A percentile compares a stretch with the other conserved stretches of the same genome.
phyloP scores from a whole-genome alignment of 2,888 invertebrate species.

The Drosophila meridiana region DNA sequence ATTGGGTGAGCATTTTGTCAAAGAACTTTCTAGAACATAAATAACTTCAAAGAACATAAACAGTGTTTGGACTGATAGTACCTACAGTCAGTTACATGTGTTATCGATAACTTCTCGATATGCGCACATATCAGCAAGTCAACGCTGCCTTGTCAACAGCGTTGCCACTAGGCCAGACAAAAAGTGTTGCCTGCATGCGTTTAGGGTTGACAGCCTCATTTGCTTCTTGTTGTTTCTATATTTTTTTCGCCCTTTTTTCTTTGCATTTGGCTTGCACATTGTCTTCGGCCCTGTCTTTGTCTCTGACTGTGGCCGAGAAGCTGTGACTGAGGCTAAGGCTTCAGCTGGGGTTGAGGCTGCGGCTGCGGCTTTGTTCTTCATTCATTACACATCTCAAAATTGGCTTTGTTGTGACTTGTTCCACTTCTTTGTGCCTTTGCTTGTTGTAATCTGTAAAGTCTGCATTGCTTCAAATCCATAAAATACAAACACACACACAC shows the following conservation, averaged over 20 bases:
- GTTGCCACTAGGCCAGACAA: slow-evolving; percentile 1
- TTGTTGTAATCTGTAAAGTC: slow-evolving; percentile 73
- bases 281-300: slow-evolving; percentile 12
- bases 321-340: background rate
- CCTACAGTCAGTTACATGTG: no score
- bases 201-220: slow-evolving; percentile 47
- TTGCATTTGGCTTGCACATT: slow-evolving; percentile 12
- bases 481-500: slow-evolving; percentile 23
- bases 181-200: background rate
- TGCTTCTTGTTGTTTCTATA: background rate
- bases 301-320: background rate
- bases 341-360: background rate
- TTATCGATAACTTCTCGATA: slow-evolving; percentile 30
- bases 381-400: slow-evolving; percentile 70
- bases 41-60: background rate
- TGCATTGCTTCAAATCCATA: slow-evolving; percentile 71
- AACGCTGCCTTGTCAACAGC: background rate
- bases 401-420: slow-evolving; percentile 70
- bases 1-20: background rate
- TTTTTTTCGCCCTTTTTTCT: background rate
- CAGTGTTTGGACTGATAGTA: no score
- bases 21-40: background rate
- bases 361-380: slow-evolving; percentile 46
- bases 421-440: slow-evolving; percentile 30
- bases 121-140: background rate